Percentiles rank a stretch among this genome's conserved stretches.
Conservation (phyloP, 1,140 invertebrate species). For the Homalodisca vitripennis region DNA sequence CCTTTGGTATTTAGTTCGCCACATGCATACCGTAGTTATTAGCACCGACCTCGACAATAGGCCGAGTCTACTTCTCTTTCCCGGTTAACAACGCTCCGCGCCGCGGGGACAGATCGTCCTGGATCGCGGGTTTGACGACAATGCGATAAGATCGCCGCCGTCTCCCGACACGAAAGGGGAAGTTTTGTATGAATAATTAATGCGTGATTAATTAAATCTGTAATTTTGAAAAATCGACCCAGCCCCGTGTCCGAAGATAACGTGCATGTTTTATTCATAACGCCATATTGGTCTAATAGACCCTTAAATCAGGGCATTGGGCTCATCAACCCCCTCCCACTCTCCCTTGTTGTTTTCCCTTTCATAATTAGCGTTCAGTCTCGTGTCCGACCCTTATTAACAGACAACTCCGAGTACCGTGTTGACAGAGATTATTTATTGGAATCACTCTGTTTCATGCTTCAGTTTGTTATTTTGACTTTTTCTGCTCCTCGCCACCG, state of each 20-base stretch:
- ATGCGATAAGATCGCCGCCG: too few relatives aligned
- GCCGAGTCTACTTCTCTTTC: too few relatives aligned
- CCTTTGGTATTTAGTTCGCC: too few relatives aligned
- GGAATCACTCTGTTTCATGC: background rate
- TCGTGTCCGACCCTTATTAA: background rate
- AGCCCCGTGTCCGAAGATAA: constrained; percentile 3
- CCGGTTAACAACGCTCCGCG: too few relatives aligned
- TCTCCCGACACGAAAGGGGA: constrained; percentile 28
- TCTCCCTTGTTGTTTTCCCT: background rate
- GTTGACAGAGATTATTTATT: constrained; percentile 10
- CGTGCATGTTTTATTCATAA: constrained; percentile 29
- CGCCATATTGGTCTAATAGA: constrained; percentile 17
- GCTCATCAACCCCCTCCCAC: background rate
- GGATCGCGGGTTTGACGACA: too few relatives aligned
- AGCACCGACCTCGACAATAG: too few relatives aligned
- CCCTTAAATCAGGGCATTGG: constrained; percentile 17
- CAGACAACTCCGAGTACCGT: background rate
- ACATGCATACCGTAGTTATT: too few relatives aligned
- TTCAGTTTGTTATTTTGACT: background rate
- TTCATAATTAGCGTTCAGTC: background rate
- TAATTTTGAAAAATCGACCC: constrained; percentile 23
- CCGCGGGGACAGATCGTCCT: too few relatives aligned
- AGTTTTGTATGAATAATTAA: constrained; percentile 31
- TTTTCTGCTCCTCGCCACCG: background rate
- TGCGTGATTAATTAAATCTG: constrained; percentile 26